Percentiles rank a stretch among this genome's conserved stretches.
Conservation (phyloP, 1,140 invertebrate genomes). For the Pinna nobilis region DNA sequence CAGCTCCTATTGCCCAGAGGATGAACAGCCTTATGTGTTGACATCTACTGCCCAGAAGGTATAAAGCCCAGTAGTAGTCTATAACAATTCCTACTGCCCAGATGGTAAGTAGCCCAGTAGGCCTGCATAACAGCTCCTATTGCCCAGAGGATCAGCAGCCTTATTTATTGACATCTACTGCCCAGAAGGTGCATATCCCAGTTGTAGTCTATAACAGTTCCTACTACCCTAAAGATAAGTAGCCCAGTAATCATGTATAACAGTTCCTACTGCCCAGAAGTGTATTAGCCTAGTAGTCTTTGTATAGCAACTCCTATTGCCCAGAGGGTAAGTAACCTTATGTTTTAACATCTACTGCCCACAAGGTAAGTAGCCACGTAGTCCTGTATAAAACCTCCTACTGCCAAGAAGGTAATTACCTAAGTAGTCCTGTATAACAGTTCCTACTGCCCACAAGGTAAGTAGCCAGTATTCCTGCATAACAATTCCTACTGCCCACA, state of each 20-base stretch:
- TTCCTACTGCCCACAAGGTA: too few relatives aligned
- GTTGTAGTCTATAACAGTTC: too few relatives aligned
- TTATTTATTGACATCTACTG: conserved; percentile 61
- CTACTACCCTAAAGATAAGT: too few relatives aligned
- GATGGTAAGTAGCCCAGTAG: conserved; percentile 64
- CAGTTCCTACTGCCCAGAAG: conserved; percentile 37
- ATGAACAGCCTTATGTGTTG: too few relatives aligned
- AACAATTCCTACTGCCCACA: conserved; percentile 63
- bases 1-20: conserved; percentile 67
- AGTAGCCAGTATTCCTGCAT: conserved; percentile 67
- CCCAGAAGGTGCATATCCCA: conserved; percentile 62
- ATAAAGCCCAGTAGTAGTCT: conserved; percentile 63
- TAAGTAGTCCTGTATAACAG: too few relatives aligned
- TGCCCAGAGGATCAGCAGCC: background rate
- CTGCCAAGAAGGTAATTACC: conserved; percentile 66
- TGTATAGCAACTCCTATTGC: conserved; percentile 45
- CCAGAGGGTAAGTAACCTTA: conserved; percentile 55
- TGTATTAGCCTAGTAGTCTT: background rate
- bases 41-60: too few relatives aligned
- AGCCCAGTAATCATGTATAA: conserved; percentile 67
- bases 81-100: conserved; percentile 63
- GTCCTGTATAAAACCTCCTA: conserved; percentile 54
- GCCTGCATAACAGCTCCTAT: too few relatives aligned
- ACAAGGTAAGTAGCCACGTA: too few relatives aligned
- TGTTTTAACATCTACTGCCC: too few relatives aligned